These are phyloP conservation scores for Notocelia uddmanniana DNA, from an alignment of 2,888 invertebrate species.

Conservation along the genomic window DNA sequence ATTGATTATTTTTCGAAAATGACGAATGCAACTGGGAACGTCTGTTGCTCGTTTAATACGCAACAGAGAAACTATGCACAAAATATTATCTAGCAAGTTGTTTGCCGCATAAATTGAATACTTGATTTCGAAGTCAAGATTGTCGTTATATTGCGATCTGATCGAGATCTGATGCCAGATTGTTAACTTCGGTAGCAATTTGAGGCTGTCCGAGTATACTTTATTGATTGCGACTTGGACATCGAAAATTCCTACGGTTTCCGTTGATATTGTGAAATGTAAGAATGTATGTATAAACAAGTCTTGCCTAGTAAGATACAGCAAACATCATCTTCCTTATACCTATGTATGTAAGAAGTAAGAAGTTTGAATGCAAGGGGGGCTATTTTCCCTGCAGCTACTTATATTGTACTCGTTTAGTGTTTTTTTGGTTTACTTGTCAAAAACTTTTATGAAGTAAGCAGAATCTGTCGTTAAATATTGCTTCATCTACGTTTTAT, in stretches of 20 bases:
- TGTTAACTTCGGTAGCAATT: conserved; percentile 71
- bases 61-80: conserved; percentile 54
- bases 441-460: no score
- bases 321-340: neutral
- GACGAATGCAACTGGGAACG: neutral
- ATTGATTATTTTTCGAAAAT: neutral
- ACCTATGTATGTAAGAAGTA: no score
- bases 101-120: conserved; percentile 67
- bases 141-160: conserved; percentile 65
- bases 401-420: no score
- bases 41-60: conserved; percentile 37
- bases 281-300: conserved; percentile 63
- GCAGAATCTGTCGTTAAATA: no score
- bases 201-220: conserved; percentile 65
- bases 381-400: no score
- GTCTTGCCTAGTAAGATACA: neutral
- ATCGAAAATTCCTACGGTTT: conserved; percentile 57
- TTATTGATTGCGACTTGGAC: conserved; percentile 60
- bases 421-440: no score
- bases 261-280: conserved; percentile 65
- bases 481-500: no score
- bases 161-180: conserved; percentile 62
- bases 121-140: conserved; percentile 57
- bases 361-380: no score
- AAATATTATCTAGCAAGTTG: conserved; percentile 68